Base-by-base conservation (phyloP, 1,140 invertebrate species). In the Drosophila sp. region DNA sequence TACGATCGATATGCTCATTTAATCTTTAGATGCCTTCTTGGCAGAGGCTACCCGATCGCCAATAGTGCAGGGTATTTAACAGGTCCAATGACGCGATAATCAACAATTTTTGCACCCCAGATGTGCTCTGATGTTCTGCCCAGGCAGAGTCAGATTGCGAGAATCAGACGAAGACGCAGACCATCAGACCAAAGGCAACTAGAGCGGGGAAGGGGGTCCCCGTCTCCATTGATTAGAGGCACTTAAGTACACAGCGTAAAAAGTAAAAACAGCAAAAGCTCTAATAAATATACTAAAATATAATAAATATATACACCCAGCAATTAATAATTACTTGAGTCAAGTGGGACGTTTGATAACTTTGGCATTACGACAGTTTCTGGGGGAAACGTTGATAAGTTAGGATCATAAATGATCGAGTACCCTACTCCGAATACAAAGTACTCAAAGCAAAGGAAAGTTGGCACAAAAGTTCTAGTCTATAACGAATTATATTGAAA, bases 311-410 rank as follows among this genome's bases (percentile, higher is more conserved):
- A 58, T 21, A 21, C 21, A 21, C 53, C 46, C 32, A 54, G n/a
- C 51, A 56, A 56, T 62, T 58, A 56, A 65, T 72, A 58, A 74
- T 80, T 64, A 75, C 57, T 57, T 56, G 51, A 6, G 58, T 86
- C 45, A 78, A 78, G 83, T 78, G 82, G 82, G 82, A 51, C 59
- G 82, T 63, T 87, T 50, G 61, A 78, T 78, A 78, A 87, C 83
- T 87, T 87, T 54, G 32, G 11, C 41, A 14, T n/a, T 45, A n/a
- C 18, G 32, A 27, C 54, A 27, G 38, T 41, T 58, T 40, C 16
- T 13, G 9, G 46, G 34, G 29, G 11, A 18, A 21, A 54, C 11
- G 11, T 56, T 71, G 58, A 70, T 70, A 70, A 70, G 18, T 63
- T 13, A 4, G 18, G 32, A 63, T 32, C 66, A 45, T 70, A 70